Evolutionary conservation across 2,888 invertebrate species (phyloP), one percentile per base, ranked within the genome.

Genomic region (Congeria kusceri): DNA sequence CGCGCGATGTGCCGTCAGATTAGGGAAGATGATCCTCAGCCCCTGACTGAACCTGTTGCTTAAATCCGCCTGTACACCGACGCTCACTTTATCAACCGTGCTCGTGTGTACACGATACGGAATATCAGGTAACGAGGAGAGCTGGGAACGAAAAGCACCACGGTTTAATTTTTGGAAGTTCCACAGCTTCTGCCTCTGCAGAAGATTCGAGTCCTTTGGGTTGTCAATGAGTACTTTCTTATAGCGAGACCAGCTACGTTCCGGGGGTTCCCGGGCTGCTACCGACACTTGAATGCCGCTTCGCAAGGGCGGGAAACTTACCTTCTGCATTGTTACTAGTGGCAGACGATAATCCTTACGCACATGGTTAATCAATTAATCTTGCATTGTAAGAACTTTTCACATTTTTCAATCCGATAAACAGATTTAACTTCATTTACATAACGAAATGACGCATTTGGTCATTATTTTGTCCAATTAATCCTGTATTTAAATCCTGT

Each of bases 161-260:
- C 83, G 74, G 47, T 83, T 83, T 25, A 83, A 15, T 56, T 83
- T 83, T 39, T 83, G 83, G 58, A 83, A 83, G 44, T 83, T 80
- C 83, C 83, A 83, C 7, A 83, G 67, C 46, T 80, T 83, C 32
- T 83, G 83, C 23, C 83, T 57, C 46, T 83, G 75, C 20, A 83
- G 58, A 20, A 83, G 62, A 25, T 83, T 71, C 1, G 71, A 69
- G 53, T 83, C 83, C 57, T 66, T 83, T 28, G 83, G 83, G 25
- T 77, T 77, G 66, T 83, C 83, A 27, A 83, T 83, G 20, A 83
- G 49, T 9, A 83, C 65, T 29, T 78, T 83, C 61, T 78, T 77
- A 44, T 80, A 80, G 32, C 66, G 64, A 0, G 80, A 69, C 83
- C 83, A 83, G 25, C 77, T 77, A 3, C 77, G 67, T 20, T 61